These are phyloP conservation scores for Hyposoter dolosus DNA, from an alignment of 2,888 invertebrate genomes.

Conservation along the genomic window DNA sequence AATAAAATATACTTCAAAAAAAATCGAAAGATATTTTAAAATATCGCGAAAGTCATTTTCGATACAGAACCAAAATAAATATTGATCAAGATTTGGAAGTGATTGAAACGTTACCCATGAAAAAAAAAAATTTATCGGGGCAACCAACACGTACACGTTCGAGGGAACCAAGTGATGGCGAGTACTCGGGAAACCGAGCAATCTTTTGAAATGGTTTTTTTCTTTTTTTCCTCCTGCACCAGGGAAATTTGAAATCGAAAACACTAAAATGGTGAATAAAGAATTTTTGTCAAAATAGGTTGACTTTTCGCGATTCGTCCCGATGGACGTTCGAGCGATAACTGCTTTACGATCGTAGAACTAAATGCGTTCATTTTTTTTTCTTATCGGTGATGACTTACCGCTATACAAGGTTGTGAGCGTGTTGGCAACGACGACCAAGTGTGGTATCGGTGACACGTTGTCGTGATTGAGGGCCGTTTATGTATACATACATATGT, in stretches of 20 bases:
- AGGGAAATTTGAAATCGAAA: not conserved
- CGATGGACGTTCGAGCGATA: constrained; percentile 53
- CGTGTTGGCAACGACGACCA: constrained; percentile 67
- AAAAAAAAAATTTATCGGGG: not conserved
- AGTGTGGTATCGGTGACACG: constrained; percentile 64
- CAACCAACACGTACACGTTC: not conserved
- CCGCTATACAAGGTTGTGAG: constrained; percentile 68
- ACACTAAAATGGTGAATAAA: not conserved
- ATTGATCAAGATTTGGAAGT: too few species aligned
- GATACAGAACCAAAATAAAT: too few species aligned
- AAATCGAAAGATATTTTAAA: too few species aligned
- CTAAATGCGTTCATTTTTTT: constrained; percentile 52
- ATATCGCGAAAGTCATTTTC: too few species aligned
- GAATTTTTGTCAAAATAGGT: not conserved
- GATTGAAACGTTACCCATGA: too few species aligned
- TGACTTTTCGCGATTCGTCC: constrained; percentile 39
- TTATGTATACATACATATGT: constrained; percentile 24
- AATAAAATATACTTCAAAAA: too few species aligned
- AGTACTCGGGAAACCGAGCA: not conserved
- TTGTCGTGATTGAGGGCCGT: constrained; percentile 45
- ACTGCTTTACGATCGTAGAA: constrained; percentile 48
- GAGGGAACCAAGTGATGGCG: not conserved
- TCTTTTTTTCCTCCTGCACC: not conserved
- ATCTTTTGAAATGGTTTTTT: not conserved
- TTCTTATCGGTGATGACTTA: constrained; percentile 69